phyloP scores from a whole-genome alignment of 1,140 invertebrate genomes.

The Hormaphis cornu region DNA sequence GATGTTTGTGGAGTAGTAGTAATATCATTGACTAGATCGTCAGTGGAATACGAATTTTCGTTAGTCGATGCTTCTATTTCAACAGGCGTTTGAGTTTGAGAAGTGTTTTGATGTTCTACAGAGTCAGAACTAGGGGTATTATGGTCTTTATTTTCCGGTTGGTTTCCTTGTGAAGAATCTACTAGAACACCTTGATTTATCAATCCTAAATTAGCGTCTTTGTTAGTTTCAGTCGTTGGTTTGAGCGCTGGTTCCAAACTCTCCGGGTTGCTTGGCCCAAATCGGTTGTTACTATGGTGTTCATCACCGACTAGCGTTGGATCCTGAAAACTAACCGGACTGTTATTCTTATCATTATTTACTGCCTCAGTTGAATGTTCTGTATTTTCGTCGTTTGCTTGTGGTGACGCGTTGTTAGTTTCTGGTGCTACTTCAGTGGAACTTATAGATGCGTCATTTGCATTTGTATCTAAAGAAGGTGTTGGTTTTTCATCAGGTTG shows the following conservation, averaged over 20 bases:
- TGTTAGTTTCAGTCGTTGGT: not conserved
- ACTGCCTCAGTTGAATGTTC: not conserved
- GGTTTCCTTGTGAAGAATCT: not conserved
- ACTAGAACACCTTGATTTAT: not conserved
- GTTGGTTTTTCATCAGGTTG: not conserved
- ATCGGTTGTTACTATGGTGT: not conserved
- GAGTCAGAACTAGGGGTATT: not conserved
- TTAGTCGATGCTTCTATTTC: not conserved
- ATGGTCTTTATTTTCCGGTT: not conserved
- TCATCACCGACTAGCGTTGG: not conserved
- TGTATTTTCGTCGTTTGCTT: not conserved
- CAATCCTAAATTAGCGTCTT: not conserved
- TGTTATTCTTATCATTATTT: not conserved
- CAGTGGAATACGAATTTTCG: not conserved
- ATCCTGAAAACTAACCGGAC: not conserved
- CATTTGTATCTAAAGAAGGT: not conserved
- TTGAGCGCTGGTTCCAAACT: not conserved
- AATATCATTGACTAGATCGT: not conserved
- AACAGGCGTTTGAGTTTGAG: not conserved
- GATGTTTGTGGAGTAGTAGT: not conserved
- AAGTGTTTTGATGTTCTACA: not conserved
- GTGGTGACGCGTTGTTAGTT: not conserved
- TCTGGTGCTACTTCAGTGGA: not conserved
- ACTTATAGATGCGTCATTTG: not conserved
- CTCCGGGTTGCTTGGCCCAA: not conserved